phyloP scores from a whole-genome alignment of 2,888 invertebrate species.

The Parnassius glacialis region DNA sequence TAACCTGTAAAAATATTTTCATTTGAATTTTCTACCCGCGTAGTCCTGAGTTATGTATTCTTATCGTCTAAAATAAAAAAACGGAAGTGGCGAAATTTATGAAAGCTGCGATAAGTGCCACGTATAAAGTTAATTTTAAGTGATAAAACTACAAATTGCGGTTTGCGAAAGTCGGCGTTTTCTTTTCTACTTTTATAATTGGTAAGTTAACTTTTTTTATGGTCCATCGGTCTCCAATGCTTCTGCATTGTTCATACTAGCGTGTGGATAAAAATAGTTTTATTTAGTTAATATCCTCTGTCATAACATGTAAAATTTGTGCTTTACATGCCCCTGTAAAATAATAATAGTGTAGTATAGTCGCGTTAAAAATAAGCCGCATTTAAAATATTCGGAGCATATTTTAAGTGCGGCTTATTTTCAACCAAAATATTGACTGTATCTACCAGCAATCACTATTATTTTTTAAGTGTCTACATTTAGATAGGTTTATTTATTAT shows the following conservation, averaged over 20 bases:
- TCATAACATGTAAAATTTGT: slow-evolving; percentile 2
- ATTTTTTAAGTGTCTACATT: no score
- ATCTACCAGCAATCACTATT: no score
- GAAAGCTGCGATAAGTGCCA: slow-evolving; percentile 41
- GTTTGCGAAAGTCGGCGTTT: slow-evolving; percentile 25
- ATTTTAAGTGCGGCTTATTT: no score
- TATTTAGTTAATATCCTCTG: slow-evolving; percentile 23
- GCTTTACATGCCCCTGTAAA: background rate
- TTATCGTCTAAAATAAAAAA: slow-evolving; percentile 51
- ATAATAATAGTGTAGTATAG: no score
- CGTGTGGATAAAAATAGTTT: slow-evolving; percentile 54
- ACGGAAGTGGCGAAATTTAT: slow-evolving; percentile 38
- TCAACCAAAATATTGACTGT: no score
- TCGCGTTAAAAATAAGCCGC: no score
- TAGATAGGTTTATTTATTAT: no score
- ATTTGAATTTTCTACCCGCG: slow-evolving; percentile 73
- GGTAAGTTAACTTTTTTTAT: slow-evolving; percentile 49
- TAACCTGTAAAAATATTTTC: slow-evolving; percentile 61
- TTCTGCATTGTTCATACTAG: slow-evolving; percentile 42
- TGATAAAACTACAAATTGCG: slow-evolving; percentile 50
- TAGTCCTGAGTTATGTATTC: slow-evolving; percentile 56
- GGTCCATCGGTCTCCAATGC: slow-evolving; percentile 37
- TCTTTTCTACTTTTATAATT: slow-evolving; percentile 37
- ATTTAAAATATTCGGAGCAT: no score
- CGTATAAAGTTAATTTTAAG: slow-evolving; percentile 57